A percentile compares a stretch with the other conserved stretches of the same genome.
Evolutionary conservation across 1,140 invertebrate species (phyloP).

Genomic region (Euwallacea similis): DNA sequence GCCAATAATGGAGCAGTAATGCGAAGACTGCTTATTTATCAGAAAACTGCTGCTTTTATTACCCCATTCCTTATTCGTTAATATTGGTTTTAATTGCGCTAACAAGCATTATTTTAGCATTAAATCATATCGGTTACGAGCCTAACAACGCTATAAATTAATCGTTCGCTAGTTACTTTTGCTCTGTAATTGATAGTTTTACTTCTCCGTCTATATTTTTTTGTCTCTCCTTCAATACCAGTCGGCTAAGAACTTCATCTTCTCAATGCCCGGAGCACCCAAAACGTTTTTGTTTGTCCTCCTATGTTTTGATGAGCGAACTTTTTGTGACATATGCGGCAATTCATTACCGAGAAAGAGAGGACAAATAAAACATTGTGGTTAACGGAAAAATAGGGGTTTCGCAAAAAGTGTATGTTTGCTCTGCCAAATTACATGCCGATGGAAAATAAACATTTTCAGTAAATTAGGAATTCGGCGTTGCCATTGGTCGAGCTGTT

Average conservation of each 20-base stretch:
- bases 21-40: conserved; percentile 23
- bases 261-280: too few relatives aligned
- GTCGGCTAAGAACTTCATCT: too few relatives aligned
- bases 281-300: too few relatives aligned
- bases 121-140: conserved; percentile 34
- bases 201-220: conserved; percentile 8
- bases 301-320: not conserved
- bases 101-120: conserved; percentile 36
- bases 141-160: conserved; percentile 28
- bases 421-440: conserved; percentile 9
- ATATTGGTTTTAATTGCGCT: conserved; percentile 36
- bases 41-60: conserved; percentile 27
- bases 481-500: conserved; percentile 5
- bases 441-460: conserved; percentile 21
- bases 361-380: conserved; percentile 13
- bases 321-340: not conserved
- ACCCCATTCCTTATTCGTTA: conserved; percentile 32
- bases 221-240: too few relatives aligned
- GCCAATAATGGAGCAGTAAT: not conserved
- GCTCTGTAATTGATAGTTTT: conserved; percentile 27
- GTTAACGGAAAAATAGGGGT: conserved; percentile 13
- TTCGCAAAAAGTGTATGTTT: conserved; percentile 19
- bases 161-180: conserved; percentile 9
- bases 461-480: conserved; percentile 12
- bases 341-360: conserved; percentile 8